Percentiles rank a stretch among this genome's conserved stretches.
phyloP scores from a whole-genome alignment of 2,113 vertebrate genomes.

The Hipposideros armiger region DNA sequence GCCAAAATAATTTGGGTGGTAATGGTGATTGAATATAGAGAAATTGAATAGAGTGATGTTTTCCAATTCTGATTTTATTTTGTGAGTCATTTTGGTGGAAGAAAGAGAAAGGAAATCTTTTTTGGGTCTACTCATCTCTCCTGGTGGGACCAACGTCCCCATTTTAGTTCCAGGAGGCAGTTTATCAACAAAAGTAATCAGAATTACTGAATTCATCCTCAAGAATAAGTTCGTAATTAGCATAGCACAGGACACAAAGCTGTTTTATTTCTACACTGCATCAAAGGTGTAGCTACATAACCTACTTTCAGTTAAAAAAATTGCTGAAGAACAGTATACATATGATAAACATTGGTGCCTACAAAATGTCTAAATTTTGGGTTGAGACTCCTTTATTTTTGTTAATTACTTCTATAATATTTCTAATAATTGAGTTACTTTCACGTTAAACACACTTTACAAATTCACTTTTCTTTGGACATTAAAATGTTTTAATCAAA shows the following conservation, averaged over 20 bases:
- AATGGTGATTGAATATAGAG: background rate
- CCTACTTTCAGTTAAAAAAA: slow-evolving; percentile 1
- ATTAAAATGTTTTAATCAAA: background rate
- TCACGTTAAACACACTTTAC: background rate
- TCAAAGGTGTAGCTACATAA: background rate
- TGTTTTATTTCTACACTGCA: background rate
- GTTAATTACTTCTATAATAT: background rate
- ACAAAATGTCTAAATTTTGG: background rate
- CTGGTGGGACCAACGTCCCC: background rate
- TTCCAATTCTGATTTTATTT: background rate
- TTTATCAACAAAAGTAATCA: background rate
- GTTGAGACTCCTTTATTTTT: background rate
- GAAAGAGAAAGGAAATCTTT: background rate
- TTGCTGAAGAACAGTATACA: background rate
- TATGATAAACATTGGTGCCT: background rate
- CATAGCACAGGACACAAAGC: background rate
- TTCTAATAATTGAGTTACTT: background rate
- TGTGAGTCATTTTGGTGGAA: slow-evolving; percentile 4
- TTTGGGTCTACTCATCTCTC: background rate
- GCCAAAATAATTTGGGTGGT: background rate
- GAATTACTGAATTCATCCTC: background rate
- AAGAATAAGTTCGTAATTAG: background rate
- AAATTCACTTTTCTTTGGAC: background rate
- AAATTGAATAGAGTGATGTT: background rate
- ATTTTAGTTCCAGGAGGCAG: background rate